A percentile compares a stretch with the other conserved stretches of the same genome.
These are phyloP conservation scores for Malthinus seriepunctatus DNA, from an alignment of 2,888 invertebrate genomes.

Conservation along the genomic window DNA sequence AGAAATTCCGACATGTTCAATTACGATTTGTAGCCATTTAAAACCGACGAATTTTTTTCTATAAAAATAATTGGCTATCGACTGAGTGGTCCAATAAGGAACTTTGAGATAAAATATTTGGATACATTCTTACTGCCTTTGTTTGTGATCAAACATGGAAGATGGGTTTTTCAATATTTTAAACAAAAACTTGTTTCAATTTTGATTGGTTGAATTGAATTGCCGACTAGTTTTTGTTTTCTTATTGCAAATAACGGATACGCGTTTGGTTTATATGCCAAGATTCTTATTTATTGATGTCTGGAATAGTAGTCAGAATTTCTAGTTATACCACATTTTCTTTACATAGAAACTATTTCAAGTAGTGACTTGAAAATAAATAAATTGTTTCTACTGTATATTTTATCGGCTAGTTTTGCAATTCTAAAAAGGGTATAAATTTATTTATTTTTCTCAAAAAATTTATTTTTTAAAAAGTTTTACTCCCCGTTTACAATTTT, in stretches of 20 bases:
- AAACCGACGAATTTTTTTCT: constrained; percentile 28
- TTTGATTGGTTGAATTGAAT: constrained; percentile 52
- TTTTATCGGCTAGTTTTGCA: neutral
- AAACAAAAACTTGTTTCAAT: constrained; percentile 43
- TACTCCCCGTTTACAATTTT: no score
- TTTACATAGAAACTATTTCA: constrained; percentile 4
- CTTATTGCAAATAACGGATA: constrained; percentile 30
- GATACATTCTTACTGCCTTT: constrained; percentile 30
- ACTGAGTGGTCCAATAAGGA: constrained; percentile 39
- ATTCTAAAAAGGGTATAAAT: neutral
- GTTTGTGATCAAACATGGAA: constrained; percentile 41
- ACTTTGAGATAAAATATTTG: constrained; percentile 28
- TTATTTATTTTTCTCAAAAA: neutral
- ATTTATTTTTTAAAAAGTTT: no score
- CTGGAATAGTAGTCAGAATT: constrained; percentile 20
- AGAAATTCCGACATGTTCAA: constrained; percentile 34
- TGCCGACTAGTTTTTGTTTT: constrained; percentile 49
- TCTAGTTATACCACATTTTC: constrained; percentile 23
- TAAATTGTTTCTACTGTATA: neutral
- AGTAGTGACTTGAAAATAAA: neutral
- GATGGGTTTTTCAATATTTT: constrained; percentile 36
- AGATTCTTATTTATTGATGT: constrained; percentile 33
- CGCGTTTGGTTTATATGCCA: constrained; percentile 26
- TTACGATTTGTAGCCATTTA: constrained; percentile 38
- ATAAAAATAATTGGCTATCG: constrained; percentile 38